phyloP scores from a whole-genome alignment of 2,113 vertebrate species.

The Phalacrocorax carbo region DNA sequence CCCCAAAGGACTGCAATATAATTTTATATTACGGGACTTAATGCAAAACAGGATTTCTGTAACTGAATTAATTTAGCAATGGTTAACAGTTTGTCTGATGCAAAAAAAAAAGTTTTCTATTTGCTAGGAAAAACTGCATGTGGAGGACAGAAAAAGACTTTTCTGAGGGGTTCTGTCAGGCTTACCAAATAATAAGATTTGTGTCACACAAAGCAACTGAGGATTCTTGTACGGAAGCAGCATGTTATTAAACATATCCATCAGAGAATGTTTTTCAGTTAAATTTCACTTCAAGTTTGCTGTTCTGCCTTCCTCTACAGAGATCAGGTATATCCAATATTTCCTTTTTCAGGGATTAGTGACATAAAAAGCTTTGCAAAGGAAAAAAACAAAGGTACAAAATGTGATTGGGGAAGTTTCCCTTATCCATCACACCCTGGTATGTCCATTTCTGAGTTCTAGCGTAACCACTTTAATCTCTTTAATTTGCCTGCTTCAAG shows the following conservation, averaged over 20 bases:
- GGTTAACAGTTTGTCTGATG: background rate
- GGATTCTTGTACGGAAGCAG: background rate
- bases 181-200: background rate
- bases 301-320: background rate
- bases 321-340: background rate
- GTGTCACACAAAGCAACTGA: background rate
- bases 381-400: background rate
- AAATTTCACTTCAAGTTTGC: background rate
- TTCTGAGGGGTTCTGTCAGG: background rate
- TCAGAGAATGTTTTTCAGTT: background rate
- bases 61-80: background rate
- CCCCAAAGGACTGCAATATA: background rate
- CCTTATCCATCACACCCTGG: background rate
- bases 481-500: background rate
- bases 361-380: background rate
- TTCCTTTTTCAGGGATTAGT: background rate
- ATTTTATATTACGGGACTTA: background rate
- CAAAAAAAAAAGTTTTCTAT: background rate
- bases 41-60: background rate
- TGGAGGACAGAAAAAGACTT: background rate
- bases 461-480: background rate
- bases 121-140: background rate
- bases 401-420: background rate
- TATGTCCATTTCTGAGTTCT: background rate
- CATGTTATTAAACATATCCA: background rate